These are phyloP conservation scores for Epinephelus malabaricus DNA, from an alignment of 2,797 vertebrate genomes.

Conservation along the genomic window DNA sequence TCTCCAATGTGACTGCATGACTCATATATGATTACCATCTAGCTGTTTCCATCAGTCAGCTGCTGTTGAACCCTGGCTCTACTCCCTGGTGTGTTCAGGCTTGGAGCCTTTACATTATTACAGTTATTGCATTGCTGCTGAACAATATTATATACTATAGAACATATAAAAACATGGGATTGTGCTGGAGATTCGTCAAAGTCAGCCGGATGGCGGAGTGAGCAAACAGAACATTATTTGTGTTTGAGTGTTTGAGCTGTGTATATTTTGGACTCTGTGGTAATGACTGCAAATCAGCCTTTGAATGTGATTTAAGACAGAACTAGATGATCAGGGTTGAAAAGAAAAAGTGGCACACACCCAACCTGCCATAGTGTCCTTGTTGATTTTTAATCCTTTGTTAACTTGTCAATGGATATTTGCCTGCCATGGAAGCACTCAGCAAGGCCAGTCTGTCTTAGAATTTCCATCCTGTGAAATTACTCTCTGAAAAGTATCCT, in stretches of 20 bases:
- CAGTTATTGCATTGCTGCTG: slow-evolving; percentile 44
- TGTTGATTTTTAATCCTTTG: not conserved
- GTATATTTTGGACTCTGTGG: not conserved
- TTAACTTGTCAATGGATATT: no score
- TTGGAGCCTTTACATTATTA: slow-evolving; percentile 55
- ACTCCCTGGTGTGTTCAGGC: slow-evolving; percentile 46
- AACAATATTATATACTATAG: slow-evolving; percentile 33
- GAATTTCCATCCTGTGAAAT: slow-evolving; percentile 1
- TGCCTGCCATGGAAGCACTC: not conserved
- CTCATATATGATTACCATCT: slow-evolving; percentile 65
- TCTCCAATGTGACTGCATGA: slow-evolving; percentile 58
- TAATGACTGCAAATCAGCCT: slow-evolving; percentile 16
- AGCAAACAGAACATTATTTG: slow-evolving; percentile 34
- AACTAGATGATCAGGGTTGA: not conserved
- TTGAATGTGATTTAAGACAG: no score
- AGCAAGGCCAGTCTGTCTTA: slow-evolving; percentile 6
- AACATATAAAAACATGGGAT: slow-evolving; percentile 32
- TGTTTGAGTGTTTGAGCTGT: slow-evolving; percentile 15
- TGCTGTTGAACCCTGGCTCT: slow-evolving; percentile 48
- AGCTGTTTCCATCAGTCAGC: slow-evolving; percentile 54
- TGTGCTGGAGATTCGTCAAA: slow-evolving; percentile 33
- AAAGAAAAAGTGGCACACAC: not conserved
- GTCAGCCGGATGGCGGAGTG: slow-evolving; percentile 16
- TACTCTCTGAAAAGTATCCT: no score
- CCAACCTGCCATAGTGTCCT: not conserved